Evolutionary conservation across 2,888 invertebrate species (phyloP), one percentile per base, ranked within the genome.

Genomic region (Troides aeacus): DNA sequence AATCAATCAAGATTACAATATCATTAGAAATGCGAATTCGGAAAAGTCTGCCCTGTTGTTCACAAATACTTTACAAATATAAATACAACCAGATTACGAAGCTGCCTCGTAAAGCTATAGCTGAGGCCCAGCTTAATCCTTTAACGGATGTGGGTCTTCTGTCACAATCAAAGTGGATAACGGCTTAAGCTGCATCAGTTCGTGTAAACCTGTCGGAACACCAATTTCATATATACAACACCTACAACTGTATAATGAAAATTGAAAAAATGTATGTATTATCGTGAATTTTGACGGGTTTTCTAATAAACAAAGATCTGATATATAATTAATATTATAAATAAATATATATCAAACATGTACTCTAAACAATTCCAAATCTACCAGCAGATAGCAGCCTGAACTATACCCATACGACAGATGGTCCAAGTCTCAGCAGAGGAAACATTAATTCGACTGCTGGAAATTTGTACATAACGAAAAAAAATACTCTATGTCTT

Each of bases 101-200:
- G 15, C 30, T n/a, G 30, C 50, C 15, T 50, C 50, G 50, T 50
- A 50, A 15, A 50, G 57, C 57, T 57, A 57, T 39, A 39, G 53
- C 18, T 61, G 53, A 62, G 56, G 57, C 24, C 42, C 15, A 42
- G 62, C 62, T 42, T 62, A 67, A 67, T 62, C 66, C 62, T 62
- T 57, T 62, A 67, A 62, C 67, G 39, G 57, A 67, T 62, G 56
- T 66, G 57, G 39, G 42, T 62, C 56, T 62, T 62, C 50, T 57
- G 62, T 62, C 67, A 67, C 62, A 62, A 62, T 67, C 67, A 62
- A 62, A 67, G 24, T 39, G 67, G 62, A 57, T 67, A 21, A 21
- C 18, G 57, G 42, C 62, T 57, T 62, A 67, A 67, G 42, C n/a
- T 23, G 39, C 42, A 62, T 57, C 57, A 42, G 42, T 57, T 30